Percentiles rank a stretch among this genome's conserved stretches.
Conservation (phyloP, 1,140 invertebrate species). For the Neotoxoptera formosana region DNA sequence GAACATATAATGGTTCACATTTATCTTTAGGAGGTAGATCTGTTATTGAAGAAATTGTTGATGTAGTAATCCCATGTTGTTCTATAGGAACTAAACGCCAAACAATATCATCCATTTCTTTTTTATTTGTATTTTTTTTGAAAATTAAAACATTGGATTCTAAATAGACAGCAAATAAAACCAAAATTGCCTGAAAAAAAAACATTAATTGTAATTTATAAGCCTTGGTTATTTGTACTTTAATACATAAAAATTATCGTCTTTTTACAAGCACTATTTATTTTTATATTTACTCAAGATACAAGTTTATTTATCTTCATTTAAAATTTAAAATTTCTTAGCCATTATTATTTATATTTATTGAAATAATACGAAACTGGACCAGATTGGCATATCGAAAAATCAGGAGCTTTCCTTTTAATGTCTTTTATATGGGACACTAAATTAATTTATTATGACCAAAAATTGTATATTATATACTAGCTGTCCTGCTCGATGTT, state of each 20-base stretch:
- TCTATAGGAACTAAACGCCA: not conserved
- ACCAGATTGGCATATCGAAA: too few relatives aligned
- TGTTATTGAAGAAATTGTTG: not conserved
- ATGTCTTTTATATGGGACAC: too few relatives aligned
- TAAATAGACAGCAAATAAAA: not conserved
- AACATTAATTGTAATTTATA: not conserved
- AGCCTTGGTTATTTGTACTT: not conserved
- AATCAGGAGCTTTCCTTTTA: too few relatives aligned
- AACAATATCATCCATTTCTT: constrained; percentile 31
- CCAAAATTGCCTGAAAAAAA: constrained; percentile 26
- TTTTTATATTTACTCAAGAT: not conserved
- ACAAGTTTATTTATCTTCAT: not conserved
- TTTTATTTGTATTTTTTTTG: not conserved
- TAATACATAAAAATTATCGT: not conserved
- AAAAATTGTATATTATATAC: too few relatives aligned
- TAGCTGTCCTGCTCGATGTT: too few relatives aligned
- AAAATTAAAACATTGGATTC: constrained; percentile 1
- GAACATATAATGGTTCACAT: constrained; percentile 49
- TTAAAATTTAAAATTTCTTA: not conserved
- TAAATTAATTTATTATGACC: too few relatives aligned
- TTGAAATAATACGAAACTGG: not conserved
- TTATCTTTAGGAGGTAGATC: constrained; percentile 24
- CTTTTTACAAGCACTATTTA: too few relatives aligned
- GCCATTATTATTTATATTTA: not conserved
- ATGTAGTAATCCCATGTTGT: not conserved